phyloP scores from a whole-genome alignment of 2,888 invertebrate genomes.

The Apoda limacodes region DNA sequence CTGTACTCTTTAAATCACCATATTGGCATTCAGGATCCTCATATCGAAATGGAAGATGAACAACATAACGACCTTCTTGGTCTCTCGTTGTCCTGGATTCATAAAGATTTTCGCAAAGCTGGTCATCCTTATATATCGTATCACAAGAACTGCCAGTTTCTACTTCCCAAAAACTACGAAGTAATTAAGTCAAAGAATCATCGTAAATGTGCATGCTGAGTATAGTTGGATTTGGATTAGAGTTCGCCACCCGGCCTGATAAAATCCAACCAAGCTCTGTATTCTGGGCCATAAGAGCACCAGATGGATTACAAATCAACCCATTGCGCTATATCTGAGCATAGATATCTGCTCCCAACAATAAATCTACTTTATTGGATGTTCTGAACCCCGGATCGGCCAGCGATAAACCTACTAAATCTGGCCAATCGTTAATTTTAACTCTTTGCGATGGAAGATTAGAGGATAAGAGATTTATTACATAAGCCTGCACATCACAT shows the following conservation, averaged over 20 bases:
- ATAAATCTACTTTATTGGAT: too few species aligned
- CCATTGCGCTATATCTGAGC: slow-evolving; percentile 17
- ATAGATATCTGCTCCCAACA: slow-evolving; percentile 22
- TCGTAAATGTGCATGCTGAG: slow-evolving; percentile 5
- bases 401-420: too few species aligned
- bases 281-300: slow-evolving; percentile 12
- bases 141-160: slow-evolving; percentile 8
- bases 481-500: too few species aligned
- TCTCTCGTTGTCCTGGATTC: too few species aligned
- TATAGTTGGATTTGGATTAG: neutral
- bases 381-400: too few species aligned
- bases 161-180: slow-evolving; percentile 15
- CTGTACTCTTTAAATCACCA: too few species aligned
- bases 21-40: too few species aligned
- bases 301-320: slow-evolving; percentile 11
- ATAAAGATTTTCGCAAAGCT: slow-evolving; percentile 5
- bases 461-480: too few species aligned
- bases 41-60: too few species aligned
- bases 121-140: slow-evolving; percentile 1
- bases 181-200: slow-evolving; percentile 3
- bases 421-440: too few species aligned
- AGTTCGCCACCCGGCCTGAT: slow-evolving; percentile 13
- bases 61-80: too few species aligned
- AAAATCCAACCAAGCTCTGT: slow-evolving; percentile 24
- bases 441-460: too few species aligned